Evolutionary conservation across 2,797 vertebrate species (phyloP).

Genomic region (Gallinago nigripennis): DNA sequence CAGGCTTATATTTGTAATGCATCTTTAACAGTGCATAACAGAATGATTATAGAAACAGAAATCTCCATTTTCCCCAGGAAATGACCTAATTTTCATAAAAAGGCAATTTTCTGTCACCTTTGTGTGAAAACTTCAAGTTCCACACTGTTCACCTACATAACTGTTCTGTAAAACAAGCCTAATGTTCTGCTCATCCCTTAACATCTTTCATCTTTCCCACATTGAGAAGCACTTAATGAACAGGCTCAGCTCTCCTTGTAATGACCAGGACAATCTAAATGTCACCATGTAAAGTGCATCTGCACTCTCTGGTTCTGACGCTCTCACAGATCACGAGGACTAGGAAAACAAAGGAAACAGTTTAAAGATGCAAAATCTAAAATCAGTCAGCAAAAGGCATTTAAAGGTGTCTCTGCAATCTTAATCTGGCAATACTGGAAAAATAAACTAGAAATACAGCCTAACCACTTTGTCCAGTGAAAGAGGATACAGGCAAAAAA

Average conservation of each 20-base stretch:
- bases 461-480: background rate
- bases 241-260: background rate
- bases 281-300: background rate
- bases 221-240: background rate
- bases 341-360: background rate
- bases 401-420: background rate
- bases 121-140: background rate
- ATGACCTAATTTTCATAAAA: background rate
- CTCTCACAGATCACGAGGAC: accelerated
- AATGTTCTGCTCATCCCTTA: background rate
- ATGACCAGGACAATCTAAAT: background rate
- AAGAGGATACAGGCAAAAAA: background rate
- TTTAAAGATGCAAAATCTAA: background rate
- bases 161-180: background rate
- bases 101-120: background rate
- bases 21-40: background rate
- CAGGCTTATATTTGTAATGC: background rate
- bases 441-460: background rate
- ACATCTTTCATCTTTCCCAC: background rate
- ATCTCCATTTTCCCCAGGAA: background rate
- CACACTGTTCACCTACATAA: background rate
- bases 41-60: background rate
- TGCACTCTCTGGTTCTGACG: background rate
- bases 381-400: background rate
- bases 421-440: background rate